Evolutionary conservation across 2,113 vertebrate species (phyloP), one percentile per base, ranked within the genome.

Genomic region (Stigmatopora nigra): DNA sequence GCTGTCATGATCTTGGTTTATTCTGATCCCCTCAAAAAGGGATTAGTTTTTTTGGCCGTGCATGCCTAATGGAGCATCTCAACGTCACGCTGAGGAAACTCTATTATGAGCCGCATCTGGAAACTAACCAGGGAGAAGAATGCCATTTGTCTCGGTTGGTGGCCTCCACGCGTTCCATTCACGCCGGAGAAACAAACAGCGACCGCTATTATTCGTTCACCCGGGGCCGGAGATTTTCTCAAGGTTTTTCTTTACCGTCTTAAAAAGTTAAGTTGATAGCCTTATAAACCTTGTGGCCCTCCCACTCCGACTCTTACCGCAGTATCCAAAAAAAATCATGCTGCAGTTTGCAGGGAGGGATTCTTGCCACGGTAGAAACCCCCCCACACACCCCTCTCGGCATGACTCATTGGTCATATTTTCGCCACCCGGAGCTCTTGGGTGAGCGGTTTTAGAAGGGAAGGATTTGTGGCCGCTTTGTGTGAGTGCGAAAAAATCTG

Each of bases 101-200:
- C 65, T 46, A 81, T 83, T 81, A 80, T 63, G 61, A 70, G 77
- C 73, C 62, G 70, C 70, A 61, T 78, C 79, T 69, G 65, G 59
- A 68, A 45, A 55, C 65, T 72, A 67, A 77, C 72, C 63, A 67
- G 69, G 62, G 75, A 77, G 25, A 63, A 63, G 53, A 63, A 78
- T 70, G 70, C 79, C 67, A 67, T 79, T 60, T 35, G 53, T 57
- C 53, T 38, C 73, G 52, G 75, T 77, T 15, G 53, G 66, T 60
- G 64, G 63, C 17, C 38, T 6, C 16, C 4, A 61, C 55, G 61
- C 3, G 7, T 25, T 19, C 22, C 20, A 47, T 11, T 53, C 58
- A 41, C 19, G 15, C 49, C n/a, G 3, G 20, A 25, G 7, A 22
- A 53, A 53, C 51, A 13, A 36, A 3, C 1, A 8, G 17, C 36